A percentile compares a stretch with the other conserved stretches of the same genome.
Conservation (phyloP, 2,113 vertebrate genomes). For the Nipponia nippon region DNA sequence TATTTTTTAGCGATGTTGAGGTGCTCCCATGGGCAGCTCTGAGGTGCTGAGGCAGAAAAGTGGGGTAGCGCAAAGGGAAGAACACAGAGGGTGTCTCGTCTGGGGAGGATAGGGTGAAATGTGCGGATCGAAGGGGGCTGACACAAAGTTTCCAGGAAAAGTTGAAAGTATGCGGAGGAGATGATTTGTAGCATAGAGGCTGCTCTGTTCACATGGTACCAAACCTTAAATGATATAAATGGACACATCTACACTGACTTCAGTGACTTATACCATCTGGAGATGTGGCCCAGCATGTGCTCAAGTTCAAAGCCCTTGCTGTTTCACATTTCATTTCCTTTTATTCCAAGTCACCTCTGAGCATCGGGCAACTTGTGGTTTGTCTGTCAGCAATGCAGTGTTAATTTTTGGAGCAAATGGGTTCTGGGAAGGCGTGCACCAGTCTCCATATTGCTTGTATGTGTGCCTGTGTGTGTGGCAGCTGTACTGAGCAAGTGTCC, state of each 20-base stretch:
- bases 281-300: background rate
- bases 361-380: background rate
- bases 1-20: background rate
- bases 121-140: fast-evolving
- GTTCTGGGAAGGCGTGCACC: background rate
- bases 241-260: background rate
- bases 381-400: background rate
- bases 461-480: background rate
- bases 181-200: background rate
- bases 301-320: background rate
- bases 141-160: background rate
- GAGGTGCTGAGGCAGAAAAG: background rate
- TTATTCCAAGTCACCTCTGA: background rate
- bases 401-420: background rate
- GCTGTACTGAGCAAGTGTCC: background rate
- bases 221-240: background rate
- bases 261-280: background rate
- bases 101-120: background rate
- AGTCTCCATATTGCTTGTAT: background rate
- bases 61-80: background rate
- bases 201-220: background rate
- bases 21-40: background rate
- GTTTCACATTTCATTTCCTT: background rate
- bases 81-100: background rate
- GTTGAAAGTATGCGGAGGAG: background rate